Base-by-base conservation (phyloP, 1,140 invertebrate species). In the Latrodectus geometricus region DNA sequence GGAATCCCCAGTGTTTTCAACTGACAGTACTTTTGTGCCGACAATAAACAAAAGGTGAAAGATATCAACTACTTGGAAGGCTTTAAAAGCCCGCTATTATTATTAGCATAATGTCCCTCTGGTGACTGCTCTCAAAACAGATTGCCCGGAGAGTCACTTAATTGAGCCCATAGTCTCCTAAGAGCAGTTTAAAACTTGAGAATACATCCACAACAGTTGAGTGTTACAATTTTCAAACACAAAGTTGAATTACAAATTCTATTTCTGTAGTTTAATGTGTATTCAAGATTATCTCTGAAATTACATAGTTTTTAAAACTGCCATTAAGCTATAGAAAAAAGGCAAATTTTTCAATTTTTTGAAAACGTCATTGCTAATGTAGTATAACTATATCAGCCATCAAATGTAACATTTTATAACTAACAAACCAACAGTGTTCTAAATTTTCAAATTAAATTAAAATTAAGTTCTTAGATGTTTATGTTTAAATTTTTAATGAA, bases 51-150 rank as follows among this genome's bases (percentile, higher is more conserved):
- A 81, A 72, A 81, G 78, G 15, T 35, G 77, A 79, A 76, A 50
- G 52, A 50, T 76, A 9, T 66, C 14, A 61, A 61, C 68, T 21
- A 17, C 78, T 81, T 48, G 80, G 11, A 83, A 83, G 74, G 50
- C 54, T 83, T 83, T 83, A 83, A 83, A 83, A 83, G 80, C 72
- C 23, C 20, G 54, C 80, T 61, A 83, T 83, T 83, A 83, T 83
- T 83, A 74, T 83, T 83, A 83, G 80, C 80, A 74, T 83, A 83
- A 83, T 83, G 70, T 74, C 23, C 23, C 80, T 17, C 56, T 14
- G 20, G 78, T n/a, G 78, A 50, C 11, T 20, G 12, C 49, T 54
- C 20, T n/a, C 52, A 17, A 15, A 81, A 70, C 20, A 48, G 78
- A 72, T 70, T 70, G 78, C 52, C 14, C 68, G 52, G 7, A 8